Evolutionary conservation across 2,888 invertebrate genomes (phyloP), one percentile per base, ranked within the genome.

Genomic region (Timema podura): DNA sequence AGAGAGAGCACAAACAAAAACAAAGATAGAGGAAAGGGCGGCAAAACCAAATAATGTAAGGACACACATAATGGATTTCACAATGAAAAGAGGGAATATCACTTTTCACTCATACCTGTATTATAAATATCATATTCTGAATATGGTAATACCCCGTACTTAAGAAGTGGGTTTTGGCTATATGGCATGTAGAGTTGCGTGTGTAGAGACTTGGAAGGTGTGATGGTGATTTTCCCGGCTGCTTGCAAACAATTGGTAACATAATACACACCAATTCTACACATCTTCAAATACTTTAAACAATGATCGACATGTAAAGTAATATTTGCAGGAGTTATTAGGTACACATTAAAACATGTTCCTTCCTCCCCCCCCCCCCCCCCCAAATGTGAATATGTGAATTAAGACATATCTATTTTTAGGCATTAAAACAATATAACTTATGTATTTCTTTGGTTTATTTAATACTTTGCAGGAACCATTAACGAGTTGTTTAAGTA

Each of bases 51-150:
- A 30, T 30, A 30, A 30, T 30, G 30, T 30, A 30, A 30, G 1
- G 30, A 30, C 30, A 30, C 30, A 30, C 30, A 30, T 30, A 30
- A 30, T 30, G 30, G 30, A 30, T 30, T 30, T 30, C 30, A 30
- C 30, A 30, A 30, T 30, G 30, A 30, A 30, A 30, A 30, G 30
- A 30, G 30, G 30, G 3, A 30, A 30, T 30, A 30, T 30, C 30
- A 30, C 30, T 1, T 30, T 30, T 30, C 30, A 30, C 30, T 30
- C 67, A 68, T 83, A 87, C 87, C 87, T 86, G 85, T 79, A 74
- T 86, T 85, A 78, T 85, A 85, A 77, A 85, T 84, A 76, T 86
- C 85, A 70, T 85, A 82, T 79, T 85, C 85, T 75, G 85, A 84
- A 70, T 86, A 85, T 44, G 86, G 86, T 76, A 86, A 82, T 46